Conservation (phyloP, 2,888 invertebrate genomes). For the Coenonympha arcania region DNA sequence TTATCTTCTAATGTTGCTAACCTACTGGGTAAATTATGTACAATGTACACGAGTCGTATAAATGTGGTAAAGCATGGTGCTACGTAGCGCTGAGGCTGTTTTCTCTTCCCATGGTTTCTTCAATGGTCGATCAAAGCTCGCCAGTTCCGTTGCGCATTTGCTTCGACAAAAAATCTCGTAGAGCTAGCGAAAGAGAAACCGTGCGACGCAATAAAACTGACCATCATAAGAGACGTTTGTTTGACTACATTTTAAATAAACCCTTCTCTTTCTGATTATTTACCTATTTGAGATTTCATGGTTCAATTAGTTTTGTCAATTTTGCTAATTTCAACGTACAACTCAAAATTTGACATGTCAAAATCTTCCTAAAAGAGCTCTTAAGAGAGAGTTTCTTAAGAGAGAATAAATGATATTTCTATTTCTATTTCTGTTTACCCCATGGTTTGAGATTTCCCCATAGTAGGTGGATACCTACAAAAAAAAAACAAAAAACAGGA, state of each 20-base stretch:
- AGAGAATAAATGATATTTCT: too few relatives aligned
- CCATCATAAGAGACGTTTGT: not conserved
- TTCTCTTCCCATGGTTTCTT: conserved; percentile 58
- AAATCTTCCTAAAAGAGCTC: too few relatives aligned
- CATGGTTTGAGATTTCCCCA: too few relatives aligned
- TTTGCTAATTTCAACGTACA: too few relatives aligned
- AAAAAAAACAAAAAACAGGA: too few relatives aligned
- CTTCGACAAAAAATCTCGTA: conserved; percentile 36
- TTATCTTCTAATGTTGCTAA: not conserved
- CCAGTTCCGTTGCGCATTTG: conserved; percentile 36
- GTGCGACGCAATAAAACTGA: not conserved
- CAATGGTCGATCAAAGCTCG: conserved; percentile 35
- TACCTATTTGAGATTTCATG: too few relatives aligned
- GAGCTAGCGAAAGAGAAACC: conserved; percentile 37
- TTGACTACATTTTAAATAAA: not conserved
- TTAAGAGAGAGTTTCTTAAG: too few relatives aligned
- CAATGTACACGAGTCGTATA: conserved; percentile 6
- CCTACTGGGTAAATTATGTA: not conserved
- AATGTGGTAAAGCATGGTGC: conserved; percentile 13
- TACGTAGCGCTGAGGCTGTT: conserved; percentile 29
- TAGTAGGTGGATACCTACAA: too few relatives aligned
- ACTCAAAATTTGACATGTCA: too few relatives aligned
- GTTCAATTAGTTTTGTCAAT: too few relatives aligned
- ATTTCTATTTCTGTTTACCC: too few relatives aligned
- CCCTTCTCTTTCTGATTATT: too few relatives aligned